Conservation (phyloP, 2,888 invertebrate genomes). For the Cremastobaeus sp. region DNA sequence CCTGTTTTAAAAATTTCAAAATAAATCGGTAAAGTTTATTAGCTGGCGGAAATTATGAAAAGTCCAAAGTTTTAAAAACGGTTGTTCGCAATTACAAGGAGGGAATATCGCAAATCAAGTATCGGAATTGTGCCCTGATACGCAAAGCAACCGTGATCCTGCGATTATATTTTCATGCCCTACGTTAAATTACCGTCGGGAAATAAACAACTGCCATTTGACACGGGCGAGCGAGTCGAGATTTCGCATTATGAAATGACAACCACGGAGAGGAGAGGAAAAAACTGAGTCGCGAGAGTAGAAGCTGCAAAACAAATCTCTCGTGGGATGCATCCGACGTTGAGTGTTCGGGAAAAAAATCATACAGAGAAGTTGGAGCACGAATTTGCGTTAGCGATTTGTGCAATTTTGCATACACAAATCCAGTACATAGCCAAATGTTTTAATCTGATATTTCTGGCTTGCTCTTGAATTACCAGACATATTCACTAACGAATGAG, state of each 20-base stretch:
- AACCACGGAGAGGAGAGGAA: conserved; percentile 53
- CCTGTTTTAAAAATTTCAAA: too few species aligned
- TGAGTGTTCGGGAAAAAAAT: conserved; percentile 50
- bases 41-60: too few species aligned
- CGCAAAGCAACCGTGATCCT: conserved; percentile 27
- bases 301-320: conserved; percentile 59
- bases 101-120: too few species aligned
- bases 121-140: conserved; percentile 42
- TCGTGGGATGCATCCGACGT: conserved; percentile 53
- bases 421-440: conserved; percentile 25
- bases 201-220: conserved; percentile 64
- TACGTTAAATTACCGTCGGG: conserved; percentile 61
- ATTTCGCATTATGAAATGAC: conserved; percentile 58
- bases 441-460: conserved; percentile 49
- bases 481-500: conserved; percentile 17
- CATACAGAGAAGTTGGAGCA: conserved; percentile 35
- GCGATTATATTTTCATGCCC: conserved; percentile 62
- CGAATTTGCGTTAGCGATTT: conserved; percentile 38
- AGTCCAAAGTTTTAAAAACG: too few species aligned
- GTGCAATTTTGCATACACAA: conserved; percentile 40
- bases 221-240: conserved; percentile 58
- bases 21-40: too few species aligned
- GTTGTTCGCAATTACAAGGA: too few species aligned
- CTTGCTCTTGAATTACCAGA: conserved; percentile 41
- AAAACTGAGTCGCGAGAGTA: conserved; percentile 48